Evolutionary conservation across 1,140 invertebrate genomes (phyloP).

Genomic region (Asbolus verrucosus): DNA sequence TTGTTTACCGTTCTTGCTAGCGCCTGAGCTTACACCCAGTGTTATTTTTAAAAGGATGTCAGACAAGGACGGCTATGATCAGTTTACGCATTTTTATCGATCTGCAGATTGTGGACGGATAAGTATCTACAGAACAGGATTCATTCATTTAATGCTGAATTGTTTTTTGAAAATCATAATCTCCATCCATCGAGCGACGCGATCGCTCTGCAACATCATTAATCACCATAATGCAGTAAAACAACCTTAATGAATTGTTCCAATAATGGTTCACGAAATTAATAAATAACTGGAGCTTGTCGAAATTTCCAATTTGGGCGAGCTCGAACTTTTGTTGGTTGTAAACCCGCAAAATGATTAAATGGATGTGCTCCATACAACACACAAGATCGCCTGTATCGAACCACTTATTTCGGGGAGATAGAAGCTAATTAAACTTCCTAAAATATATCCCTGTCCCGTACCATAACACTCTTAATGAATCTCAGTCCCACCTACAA

Average conservation of each 20-base stretch:
- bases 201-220: no score
- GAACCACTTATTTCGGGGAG: background rate
- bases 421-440: conserved; percentile 2
- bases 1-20: no score
- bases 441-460: background rate
- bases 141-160: background rate
- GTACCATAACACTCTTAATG: background rate
- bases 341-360: no score
- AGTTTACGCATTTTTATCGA: background rate
- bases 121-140: background rate
- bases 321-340: no score
- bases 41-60: background rate
- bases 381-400: background rate
- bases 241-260: no score
- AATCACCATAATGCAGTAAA: no score
- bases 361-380: background rate
- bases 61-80: background rate
- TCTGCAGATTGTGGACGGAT: background rate
- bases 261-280: no score
- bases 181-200: no score
- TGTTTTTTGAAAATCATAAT: no score
- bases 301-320: no score
- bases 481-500: conserved; percentile 1
- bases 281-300: no score
- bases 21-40: no score